Percentiles rank a stretch among this genome's conserved stretches.
Evolutionary conservation across 2,797 vertebrate species (phyloP).

Genomic region (Luscinia megarhynchos): DNA sequence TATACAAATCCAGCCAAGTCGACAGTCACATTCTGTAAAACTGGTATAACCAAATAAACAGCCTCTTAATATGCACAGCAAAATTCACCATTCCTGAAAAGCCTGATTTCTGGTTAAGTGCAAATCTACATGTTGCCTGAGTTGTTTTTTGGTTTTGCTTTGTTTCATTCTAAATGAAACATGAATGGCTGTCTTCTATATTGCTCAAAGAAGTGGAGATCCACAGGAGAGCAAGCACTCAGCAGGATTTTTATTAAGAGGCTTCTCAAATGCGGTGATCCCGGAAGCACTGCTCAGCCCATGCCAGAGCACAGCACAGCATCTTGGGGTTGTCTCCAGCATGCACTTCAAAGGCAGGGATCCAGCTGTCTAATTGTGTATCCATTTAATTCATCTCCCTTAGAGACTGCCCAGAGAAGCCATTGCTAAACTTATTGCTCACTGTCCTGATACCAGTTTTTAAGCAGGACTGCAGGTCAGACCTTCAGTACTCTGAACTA

Average conservation of each 20-base stretch:
- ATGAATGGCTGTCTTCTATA: background rate
- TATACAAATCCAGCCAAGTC: background rate
- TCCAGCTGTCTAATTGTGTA: background rate
- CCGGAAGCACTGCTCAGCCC: background rate
- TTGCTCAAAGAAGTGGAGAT: background rate
- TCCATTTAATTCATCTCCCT: background rate
- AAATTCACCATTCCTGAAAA: constrained; percentile 32
- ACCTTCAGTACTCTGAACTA: background rate
- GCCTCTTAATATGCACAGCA: background rate
- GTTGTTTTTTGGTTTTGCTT: background rate
- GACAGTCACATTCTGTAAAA: background rate
- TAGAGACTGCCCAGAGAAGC: background rate
- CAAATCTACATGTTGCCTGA: background rate
- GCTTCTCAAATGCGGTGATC: background rate
- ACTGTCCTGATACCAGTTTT: background rate
- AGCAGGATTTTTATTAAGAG: background rate
- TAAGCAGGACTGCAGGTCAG: background rate
- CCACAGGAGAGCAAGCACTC: background rate
- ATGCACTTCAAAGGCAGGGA: background rate
- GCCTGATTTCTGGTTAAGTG: background rate
- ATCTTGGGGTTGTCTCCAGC: background rate
- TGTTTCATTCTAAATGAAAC: background rate
- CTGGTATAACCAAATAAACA: background rate
- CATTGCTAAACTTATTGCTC: background rate
- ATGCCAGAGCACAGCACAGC: background rate